These are phyloP conservation scores for Cetonia aurata DNA, from an alignment of 2,888 invertebrate genomes.

Conservation along the genomic window DNA sequence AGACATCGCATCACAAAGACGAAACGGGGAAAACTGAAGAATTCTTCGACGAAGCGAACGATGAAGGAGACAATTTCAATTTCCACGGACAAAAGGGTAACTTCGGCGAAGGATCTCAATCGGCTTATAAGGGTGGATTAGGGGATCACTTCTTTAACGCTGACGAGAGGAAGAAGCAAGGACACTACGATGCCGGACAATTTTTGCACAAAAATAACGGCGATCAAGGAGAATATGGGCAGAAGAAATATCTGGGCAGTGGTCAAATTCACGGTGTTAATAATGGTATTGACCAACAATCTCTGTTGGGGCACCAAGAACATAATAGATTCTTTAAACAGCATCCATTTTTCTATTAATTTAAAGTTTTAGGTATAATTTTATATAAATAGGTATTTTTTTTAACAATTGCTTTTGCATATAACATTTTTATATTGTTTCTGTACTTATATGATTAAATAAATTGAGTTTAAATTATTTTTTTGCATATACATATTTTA, in stretches of 20 bases:
- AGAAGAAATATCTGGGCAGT: constrained; percentile 72
- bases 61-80: constrained; percentile 73
- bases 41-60: constrained; percentile 76
- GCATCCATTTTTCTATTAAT: constrained; percentile 62
- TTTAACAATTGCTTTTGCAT: too few relatives aligned
- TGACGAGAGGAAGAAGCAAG: constrained; percentile 72
- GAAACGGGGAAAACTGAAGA: constrained; percentile 76
- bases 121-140: constrained; percentile 73
- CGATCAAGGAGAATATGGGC: constrained; percentile 73
- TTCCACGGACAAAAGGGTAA: constrained; percentile 71
- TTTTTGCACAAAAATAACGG: constrained; percentile 72
- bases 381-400: too few relatives aligned
- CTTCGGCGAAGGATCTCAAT: constrained; percentile 71
- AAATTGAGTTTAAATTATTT: too few relatives aligned
- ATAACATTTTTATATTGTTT: too few relatives aligned
- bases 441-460: too few relatives aligned
- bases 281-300: constrained; percentile 74
- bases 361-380: too few relatives aligned
- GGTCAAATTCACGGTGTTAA: constrained; percentile 72
- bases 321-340: constrained; percentile 71
- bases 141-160: constrained; percentile 72
- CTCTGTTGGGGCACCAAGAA: constrained; percentile 74
- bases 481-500: too few relatives aligned
- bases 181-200: constrained; percentile 71
- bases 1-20: constrained; percentile 76